Percentiles rank a stretch among this genome's conserved stretches.
Evolutionary conservation across 1,140 invertebrate species (phyloP).

Genomic region (Euglossa dilemma): DNA sequence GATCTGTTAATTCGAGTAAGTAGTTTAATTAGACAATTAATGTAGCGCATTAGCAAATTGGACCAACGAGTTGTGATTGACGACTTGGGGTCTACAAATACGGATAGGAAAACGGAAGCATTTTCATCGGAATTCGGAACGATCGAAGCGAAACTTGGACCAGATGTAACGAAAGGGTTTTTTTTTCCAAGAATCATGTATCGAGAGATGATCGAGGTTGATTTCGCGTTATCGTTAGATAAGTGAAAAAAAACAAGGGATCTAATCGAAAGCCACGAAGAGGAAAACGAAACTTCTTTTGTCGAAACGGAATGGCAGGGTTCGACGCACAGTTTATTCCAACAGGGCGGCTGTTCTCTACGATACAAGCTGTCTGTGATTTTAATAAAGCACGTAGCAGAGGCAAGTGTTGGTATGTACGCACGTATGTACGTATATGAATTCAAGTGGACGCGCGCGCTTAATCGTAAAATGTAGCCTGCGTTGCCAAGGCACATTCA

Average conservation of each 20-base stretch:
- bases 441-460: constrained; percentile 17
- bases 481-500: constrained; percentile 14
- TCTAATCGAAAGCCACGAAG: too few species aligned
- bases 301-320: background rate
- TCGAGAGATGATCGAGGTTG: background rate
- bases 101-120: background rate
- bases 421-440: background rate
- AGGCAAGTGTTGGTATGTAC: constrained; percentile 3
- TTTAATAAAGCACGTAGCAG: constrained; percentile 43
- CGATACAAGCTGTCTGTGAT: constrained; percentile 38
- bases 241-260: background rate
- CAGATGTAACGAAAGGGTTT: background rate
- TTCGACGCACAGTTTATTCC: constrained; percentile 3
- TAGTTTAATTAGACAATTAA: constrained; percentile 60
- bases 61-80: constrained; percentile 49
- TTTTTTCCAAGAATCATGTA: background rate
- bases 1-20: constrained; percentile 44
- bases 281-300: background rate
- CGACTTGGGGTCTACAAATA: background rate
- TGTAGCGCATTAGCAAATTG: constrained; percentile 52
- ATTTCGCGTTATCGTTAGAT: background rate
- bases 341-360: background rate
- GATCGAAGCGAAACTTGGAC: background rate
- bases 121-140: background rate
- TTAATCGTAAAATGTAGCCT: constrained; percentile 19